Percentiles rank a stretch among this genome's conserved stretches.
phyloP scores from a whole-genome alignment of 2,113 vertebrate genomes.

The Anseranas semipalmata region DNA sequence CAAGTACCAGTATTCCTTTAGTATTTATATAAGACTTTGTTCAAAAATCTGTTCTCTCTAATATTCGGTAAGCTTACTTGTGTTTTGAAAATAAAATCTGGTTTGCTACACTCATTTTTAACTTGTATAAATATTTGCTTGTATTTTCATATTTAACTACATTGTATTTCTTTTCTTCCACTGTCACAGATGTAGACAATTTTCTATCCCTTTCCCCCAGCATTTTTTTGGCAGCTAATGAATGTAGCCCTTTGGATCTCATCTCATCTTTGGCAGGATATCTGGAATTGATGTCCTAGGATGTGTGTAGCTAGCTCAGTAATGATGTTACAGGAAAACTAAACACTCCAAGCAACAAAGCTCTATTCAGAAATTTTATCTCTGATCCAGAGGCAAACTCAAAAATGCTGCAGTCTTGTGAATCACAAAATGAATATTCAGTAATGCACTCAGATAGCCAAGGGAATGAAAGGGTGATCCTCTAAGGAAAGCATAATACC shows the following conservation, averaged over 20 bases:
- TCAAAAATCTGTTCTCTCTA: background rate
- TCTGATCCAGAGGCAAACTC: slow-evolving; percentile 51
- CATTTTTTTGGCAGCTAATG: slow-evolving; percentile 53
- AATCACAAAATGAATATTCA: slow-evolving; percentile 36
- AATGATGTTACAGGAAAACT: slow-evolving; percentile 59
- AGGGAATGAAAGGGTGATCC: slow-evolving; percentile 4
- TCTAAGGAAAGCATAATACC: background rate
- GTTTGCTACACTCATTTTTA: slow-evolving; percentile 21
- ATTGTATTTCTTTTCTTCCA: background rate
- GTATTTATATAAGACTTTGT: background rate
- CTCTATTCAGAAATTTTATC: slow-evolving; percentile 47
- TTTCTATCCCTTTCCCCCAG: slow-evolving; percentile 50
- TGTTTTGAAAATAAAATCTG: slow-evolving; percentile 36
- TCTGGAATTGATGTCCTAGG: slow-evolving; percentile 56
- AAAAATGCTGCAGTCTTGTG: background rate
- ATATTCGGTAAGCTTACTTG: background rate
- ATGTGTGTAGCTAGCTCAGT: slow-evolving; percentile 57
- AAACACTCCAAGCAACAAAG: slow-evolving; percentile 40
- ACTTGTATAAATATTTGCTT: slow-evolving; percentile 48
- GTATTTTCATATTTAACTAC: slow-evolving; percentile 53
- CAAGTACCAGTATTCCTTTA: slow-evolving; percentile 10
- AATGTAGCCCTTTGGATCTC: slow-evolving; percentile 60
- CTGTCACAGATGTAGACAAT: slow-evolving; percentile 53
- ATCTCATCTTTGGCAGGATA: slow-evolving; percentile 62
- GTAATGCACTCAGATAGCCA: background rate